Conservation (phyloP, 2,113 vertebrate species). For the Phodopus roborovskii region DNA sequence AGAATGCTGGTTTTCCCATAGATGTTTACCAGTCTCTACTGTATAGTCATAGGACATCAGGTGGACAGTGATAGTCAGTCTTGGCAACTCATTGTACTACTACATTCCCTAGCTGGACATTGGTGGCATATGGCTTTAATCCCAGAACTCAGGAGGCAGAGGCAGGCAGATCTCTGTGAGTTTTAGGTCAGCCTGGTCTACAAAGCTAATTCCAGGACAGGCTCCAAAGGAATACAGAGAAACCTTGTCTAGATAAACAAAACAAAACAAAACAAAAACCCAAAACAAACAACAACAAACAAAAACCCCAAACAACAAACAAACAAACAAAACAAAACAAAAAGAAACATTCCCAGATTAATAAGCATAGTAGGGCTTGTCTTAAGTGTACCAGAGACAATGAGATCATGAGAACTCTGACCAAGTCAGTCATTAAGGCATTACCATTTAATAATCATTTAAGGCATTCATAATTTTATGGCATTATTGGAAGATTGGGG, state of each 20-base stretch:
- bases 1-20: background rate
- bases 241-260: too few relatives aligned
- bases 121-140: too few relatives aligned
- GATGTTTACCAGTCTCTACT: background rate
- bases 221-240: too few relatives aligned
- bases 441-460: background rate
- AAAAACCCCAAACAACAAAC: too few relatives aligned
- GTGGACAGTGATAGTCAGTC: background rate
- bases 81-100: background rate
- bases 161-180: too few relatives aligned
- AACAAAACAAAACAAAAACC: too few relatives aligned
- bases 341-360: background rate
- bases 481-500: background rate
- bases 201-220: too few relatives aligned
- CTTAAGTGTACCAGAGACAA: background rate
- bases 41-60: background rate
- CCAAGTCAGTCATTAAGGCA: background rate
- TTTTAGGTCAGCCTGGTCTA: too few relatives aligned
- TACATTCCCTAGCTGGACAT: too few relatives aligned
- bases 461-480: background rate
- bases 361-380: background rate
- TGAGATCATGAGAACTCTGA: background rate
- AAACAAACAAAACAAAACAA: too few relatives aligned
- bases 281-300: too few relatives aligned
- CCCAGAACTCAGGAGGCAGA: too few relatives aligned